Percentiles rank a stretch among this genome's conserved stretches.
Conservation (phyloP, 2,797 vertebrate genomes). For the Xenops minutus region DNA sequence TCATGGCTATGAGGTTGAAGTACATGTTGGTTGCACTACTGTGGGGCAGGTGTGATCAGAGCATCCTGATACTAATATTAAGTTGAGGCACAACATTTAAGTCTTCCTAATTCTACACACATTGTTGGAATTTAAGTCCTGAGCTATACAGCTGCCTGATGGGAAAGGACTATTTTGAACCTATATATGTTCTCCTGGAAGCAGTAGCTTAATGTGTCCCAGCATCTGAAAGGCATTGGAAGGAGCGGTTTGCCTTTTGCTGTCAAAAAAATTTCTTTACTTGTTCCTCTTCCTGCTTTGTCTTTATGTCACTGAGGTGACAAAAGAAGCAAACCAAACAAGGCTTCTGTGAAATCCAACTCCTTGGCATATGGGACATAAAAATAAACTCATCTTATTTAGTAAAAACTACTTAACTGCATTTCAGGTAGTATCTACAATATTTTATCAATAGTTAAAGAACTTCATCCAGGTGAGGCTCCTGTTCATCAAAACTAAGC, state of each 20-base stretch:
- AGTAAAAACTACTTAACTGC: too few relatives aligned
- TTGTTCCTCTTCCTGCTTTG: background rate
- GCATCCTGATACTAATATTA: background rate
- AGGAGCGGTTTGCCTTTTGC: background rate
- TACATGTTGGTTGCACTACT: background rate
- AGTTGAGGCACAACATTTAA: background rate
- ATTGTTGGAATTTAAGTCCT: background rate
- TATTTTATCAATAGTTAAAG: background rate
- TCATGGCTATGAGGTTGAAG: background rate
- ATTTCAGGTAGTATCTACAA: too few relatives aligned
- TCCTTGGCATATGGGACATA: too few relatives aligned
- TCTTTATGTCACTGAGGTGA: background rate
- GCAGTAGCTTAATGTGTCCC: background rate
- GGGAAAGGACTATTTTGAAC: background rate
- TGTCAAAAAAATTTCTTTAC: background rate
- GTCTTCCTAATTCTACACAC: background rate
- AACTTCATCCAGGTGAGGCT: background rate
- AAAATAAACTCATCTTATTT: too few relatives aligned
- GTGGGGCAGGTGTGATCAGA: background rate
- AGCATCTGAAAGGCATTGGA: background rate
- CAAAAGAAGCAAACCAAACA: background rate
- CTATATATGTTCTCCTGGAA: background rate
- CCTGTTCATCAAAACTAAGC: background rate
- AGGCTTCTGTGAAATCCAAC: too few relatives aligned
- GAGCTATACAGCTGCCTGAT: background rate